These are phyloP conservation scores for Drosophila suboccidentalis DNA, from an alignment of 2,888 invertebrate genomes.

Conservation along the genomic window DNA sequence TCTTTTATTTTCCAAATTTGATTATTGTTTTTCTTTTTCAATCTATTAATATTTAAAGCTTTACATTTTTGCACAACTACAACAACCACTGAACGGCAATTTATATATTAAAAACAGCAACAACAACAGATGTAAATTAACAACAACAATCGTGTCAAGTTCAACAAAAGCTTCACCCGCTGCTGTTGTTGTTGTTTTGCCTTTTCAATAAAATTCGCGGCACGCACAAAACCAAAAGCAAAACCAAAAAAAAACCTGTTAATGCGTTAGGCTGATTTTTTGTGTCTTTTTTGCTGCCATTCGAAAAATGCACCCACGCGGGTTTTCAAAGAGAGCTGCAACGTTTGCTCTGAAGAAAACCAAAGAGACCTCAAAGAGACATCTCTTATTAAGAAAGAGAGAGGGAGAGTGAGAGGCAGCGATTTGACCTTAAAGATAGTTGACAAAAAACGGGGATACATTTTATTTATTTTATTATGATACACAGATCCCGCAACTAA, in stretches of 20 bases:
- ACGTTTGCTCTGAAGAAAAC: not conserved
- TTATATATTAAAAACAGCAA: slow-evolving; percentile 30
- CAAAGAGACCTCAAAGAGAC: not conserved
- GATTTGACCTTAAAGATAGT: slow-evolving; percentile 29
- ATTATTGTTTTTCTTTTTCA: slow-evolving; percentile 28
- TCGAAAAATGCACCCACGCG: slow-evolving; percentile 69
- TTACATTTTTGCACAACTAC: slow-evolving; percentile 64
- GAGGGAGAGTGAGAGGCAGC: not conserved
- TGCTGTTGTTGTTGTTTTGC: slow-evolving; percentile 38
- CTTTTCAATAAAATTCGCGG: slow-evolving; percentile 57
- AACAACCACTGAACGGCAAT: slow-evolving; percentile 49
- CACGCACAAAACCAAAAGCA: slow-evolving; percentile 57
- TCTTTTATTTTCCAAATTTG: not conserved
- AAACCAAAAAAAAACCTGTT: slow-evolving; percentile 56
- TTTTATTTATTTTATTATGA: not conserved
- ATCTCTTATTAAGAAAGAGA: not conserved
- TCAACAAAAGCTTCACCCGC: slow-evolving; percentile 76
- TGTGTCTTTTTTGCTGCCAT: slow-evolving; percentile 15
- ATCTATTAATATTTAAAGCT: slow-evolving; percentile 65
- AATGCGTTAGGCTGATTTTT: slow-evolving; percentile 60
- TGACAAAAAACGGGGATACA: slow-evolving; percentile 4
- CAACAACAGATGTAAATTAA: slow-evolving; percentile 43
- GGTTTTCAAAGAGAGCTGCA: slow-evolving; percentile 20
- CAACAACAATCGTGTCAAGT: slow-evolving; percentile 71
- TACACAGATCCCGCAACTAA: not conserved